Percentiles rank a stretch among this genome's conserved stretches.
Conservation (phyloP, 2,888 invertebrate genomes). For the Itoplectis maculator region DNA sequence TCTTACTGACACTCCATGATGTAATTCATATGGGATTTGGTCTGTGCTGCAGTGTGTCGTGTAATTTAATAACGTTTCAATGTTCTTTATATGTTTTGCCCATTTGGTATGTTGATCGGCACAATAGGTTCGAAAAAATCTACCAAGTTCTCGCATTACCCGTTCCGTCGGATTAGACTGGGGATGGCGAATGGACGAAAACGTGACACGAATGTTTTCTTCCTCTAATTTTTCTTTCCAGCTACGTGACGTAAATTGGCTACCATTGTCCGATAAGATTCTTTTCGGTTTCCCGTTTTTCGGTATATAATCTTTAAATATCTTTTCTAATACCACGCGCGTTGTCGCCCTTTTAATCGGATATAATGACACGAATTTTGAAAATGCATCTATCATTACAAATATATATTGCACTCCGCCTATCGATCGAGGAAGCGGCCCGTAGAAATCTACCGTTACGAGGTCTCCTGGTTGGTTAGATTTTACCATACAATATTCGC, state of each 20-base stretch:
- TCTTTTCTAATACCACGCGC: not conserved
- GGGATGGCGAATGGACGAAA: conserved; percentile 1
- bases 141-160: conserved; percentile 7
- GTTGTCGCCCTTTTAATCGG: not conserved
- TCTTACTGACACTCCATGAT: not conserved
- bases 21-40: not conserved
- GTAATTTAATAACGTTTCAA: not conserved
- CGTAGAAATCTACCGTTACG: not conserved
- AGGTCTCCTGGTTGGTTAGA: conserved; percentile 22
- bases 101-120: no score
- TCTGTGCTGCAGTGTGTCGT: not conserved
- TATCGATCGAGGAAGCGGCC: not conserved
- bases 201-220: conserved; percentile 1
- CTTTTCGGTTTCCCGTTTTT: not conserved
- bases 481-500: no score
- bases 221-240: not conserved
- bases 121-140: conserved; percentile 7
- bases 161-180: not conserved
- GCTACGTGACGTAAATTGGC: not conserved
- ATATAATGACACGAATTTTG: not conserved
- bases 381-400: conserved; percentile 1
- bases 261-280: conserved; percentile 14
- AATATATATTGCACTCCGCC: conserved; percentile 13
- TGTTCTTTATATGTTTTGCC: no score
- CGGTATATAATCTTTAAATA: conserved; percentile 1